Base-by-base conservation (phyloP, 2,797 vertebrate species). In the Sebastes matsubarae region DNA sequence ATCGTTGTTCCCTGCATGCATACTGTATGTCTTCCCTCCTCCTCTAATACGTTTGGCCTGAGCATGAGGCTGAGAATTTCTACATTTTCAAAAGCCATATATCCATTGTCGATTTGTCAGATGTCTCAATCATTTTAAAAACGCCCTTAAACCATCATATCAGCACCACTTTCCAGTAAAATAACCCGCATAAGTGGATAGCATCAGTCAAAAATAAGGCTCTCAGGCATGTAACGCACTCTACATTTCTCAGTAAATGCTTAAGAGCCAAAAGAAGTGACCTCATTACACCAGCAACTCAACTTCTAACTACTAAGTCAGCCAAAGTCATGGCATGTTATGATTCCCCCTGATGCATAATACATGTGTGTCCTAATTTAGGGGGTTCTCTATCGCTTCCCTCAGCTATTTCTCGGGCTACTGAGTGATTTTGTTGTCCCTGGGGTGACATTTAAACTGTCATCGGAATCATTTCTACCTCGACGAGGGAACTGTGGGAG, bases 311-410 rank as follows among this genome's bases (percentile, higher is more conserved):
- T 77, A 79, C 86, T 25, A 86, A 89, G 83, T 90, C 91, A 91
- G 86, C 86, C 80, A 74, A 89, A 93, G 90, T 84, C 77, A 42
- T 73, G 83, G 77, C 86, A 67, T 89, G 86, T 91, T 89, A 63
- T 79, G 86, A 85, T 88, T 91, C 75, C 65, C 55, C 68, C 18
- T 80, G 83, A 88, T 94, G 85, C 91, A 94, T 95, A 86, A 94
- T 93, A 82, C 88, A 93, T 90, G 71, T 38, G 77, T 89, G 87
- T 82, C 81, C 93, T 82, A 90, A 75, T 93, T 92, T 91, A 73
- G 64, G 52, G 34, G 57, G 66, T 34, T 22, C 61, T 78, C 68
- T 77, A 46, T 55, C 4, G 13, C 83, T 79, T 79, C 75, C 72
- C 67, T 88, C 85, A 83, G 90, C 85, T 85, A n/a, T 84, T 90